Evolutionary conservation across 2,888 invertebrate genomes (phyloP).

Genomic region (Eupithecia subumbrata): DNA sequence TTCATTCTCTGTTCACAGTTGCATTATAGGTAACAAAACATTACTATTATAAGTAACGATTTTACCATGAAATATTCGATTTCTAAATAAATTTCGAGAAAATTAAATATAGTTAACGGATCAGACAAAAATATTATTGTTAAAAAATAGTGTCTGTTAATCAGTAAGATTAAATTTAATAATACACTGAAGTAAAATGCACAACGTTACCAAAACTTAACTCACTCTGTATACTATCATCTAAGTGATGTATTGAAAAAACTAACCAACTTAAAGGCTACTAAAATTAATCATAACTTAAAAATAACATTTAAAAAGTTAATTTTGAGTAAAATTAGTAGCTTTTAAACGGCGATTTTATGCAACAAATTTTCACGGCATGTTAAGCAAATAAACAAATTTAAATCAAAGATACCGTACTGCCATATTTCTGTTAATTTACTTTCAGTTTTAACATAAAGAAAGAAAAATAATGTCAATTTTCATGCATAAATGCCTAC

Average conservation of each 20-base stretch:
- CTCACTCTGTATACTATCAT: background rate
- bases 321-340: background rate
- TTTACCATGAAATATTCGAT: slow-evolving; percentile 18
- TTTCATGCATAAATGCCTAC: background rate
- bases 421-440: slow-evolving; percentile 3
- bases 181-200: slow-evolving; percentile 18
- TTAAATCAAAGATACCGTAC: background rate
- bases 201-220: slow-evolving; percentile 5
- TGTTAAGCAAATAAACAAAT: background rate
- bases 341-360: background rate
- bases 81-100: slow-evolving; percentile 9
- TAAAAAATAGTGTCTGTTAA: background rate
- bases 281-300: background rate
- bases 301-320: background rate
- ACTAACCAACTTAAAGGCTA: background rate
- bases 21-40: slow-evolving; percentile 22
- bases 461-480: background rate
- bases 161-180: background rate
- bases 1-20: background rate
- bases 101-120: background rate
- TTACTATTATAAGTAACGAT: slow-evolving; percentile 33
- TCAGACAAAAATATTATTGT: background rate
- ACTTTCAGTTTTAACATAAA: background rate
- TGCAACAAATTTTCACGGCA: background rate
- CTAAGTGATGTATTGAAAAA: background rate